Evolutionary conservation across 2,888 invertebrate species (phyloP), one percentile per base, ranked within the genome.

Genomic region (Buathra laborator): DNA sequence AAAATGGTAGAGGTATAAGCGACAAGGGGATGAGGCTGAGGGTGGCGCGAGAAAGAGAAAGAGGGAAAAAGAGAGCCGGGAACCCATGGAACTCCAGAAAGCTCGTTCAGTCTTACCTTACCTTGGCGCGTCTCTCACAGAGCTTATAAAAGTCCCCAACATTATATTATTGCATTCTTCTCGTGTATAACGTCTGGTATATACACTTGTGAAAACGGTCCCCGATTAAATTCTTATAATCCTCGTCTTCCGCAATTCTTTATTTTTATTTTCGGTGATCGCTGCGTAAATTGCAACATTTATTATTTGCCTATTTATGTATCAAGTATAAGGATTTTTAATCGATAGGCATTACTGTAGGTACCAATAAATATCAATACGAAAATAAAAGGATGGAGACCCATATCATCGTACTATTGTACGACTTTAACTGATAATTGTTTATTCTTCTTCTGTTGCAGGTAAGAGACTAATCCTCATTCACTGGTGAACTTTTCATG

Each of bases 111-210:
- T 24, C 68, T 67, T 64, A 70, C 67, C 48, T 67, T 78, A 32
- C 79, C 71, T 44, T 68, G 53, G 82, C 81, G 82, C 81, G 76
- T 83, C 80, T 81, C 81, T 77, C 81, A 48, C 70, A 67, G 81
- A 81, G 84, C 85, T 87, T 85, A 85, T 85, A 82, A 85, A 85
- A 87, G 87, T 87, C 84, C 75, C 72, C 76, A 71, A 77, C 72
- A 70, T 84, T 72, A 79, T 82, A 80, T 87, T 87, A 86, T 87
- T 83, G 87, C 86, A 84, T 86, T 86, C 83, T 78, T 67, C 53
- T 72, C 67, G 51, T 76, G 67, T 80, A 72, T 80, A 62, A 46
- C 46, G 62, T 84, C 48, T 80, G 79, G 59, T 84, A 68, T 84
- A 74, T 79, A 84, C 83, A 48, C 24, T n/a, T 72, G 43, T 10